These are phyloP conservation scores for Linyphia triangularis DNA, from an alignment of 2,888 invertebrate species.

Conservation along the genomic window DNA sequence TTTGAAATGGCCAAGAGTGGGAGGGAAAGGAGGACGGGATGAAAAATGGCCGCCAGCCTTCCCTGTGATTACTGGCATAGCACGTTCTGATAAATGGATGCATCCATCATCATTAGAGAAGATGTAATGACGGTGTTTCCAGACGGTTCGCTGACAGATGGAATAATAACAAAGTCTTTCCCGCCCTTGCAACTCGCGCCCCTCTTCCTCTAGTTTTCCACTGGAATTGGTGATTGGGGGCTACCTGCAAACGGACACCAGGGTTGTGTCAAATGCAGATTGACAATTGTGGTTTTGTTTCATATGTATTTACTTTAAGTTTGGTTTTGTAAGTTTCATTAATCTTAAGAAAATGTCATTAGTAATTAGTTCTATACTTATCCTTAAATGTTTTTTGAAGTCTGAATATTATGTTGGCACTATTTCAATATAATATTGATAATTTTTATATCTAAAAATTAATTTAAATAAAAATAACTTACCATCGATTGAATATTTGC, in stretches of 20 bases:
- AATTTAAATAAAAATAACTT: too few relatives aligned
- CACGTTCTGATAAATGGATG: slow-evolving; percentile 72
- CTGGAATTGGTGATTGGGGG: slow-evolving; percentile 52
- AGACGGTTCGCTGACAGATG: slow-evolving; percentile 74
- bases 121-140: slow-evolving; percentile 74
- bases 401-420: too few relatives aligned
- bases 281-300: background rate
- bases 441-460: too few relatives aligned
- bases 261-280: background rate
- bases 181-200: background rate
- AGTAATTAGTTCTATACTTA: too few relatives aligned
- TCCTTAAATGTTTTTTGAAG: too few relatives aligned
- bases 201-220: slow-evolving; percentile 29
- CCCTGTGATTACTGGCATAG: slow-evolving; percentile 72
- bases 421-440: too few relatives aligned
- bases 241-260: slow-evolving; percentile 54
- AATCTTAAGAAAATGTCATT: too few relatives aligned
- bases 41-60: slow-evolving; percentile 71
- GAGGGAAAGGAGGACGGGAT: slow-evolving; percentile 38
- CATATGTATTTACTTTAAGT: too few relatives aligned
- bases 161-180: slow-evolving; percentile 74
- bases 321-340: background rate
- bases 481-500: too few relatives aligned
- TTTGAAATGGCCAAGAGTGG: slow-evolving; percentile 57
- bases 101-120: slow-evolving; percentile 73